Base-by-base conservation (phyloP, 2,113 vertebrate genomes). In the Labeo catla region DNA sequence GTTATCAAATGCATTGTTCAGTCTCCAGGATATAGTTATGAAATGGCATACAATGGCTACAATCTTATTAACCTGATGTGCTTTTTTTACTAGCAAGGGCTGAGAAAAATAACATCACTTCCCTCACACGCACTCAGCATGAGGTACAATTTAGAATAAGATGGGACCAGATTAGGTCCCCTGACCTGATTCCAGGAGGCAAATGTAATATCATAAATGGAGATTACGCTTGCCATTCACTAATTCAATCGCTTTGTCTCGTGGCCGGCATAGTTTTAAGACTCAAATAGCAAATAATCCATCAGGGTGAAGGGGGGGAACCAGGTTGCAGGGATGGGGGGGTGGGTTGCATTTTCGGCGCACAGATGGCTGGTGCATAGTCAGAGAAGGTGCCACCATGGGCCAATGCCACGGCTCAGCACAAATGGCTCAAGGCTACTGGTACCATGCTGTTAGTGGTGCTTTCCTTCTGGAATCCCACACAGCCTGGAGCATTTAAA, bases 201-300 rank as follows among this genome's bases (percentile, higher is more conserved):
- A 93, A 93, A 92, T 91, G 87, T 90, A 93, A 92, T 93, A 93
- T 92, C 83, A 91, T 90, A 93, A 94, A 94, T 91, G 92, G 89
- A 92, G 93, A 95, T 95, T 94, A 93, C 34, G 65, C 59, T 83
- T 86, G 86, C 65, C 84, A 78, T 87, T 91, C 78, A 88, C 65
- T 91, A 76, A 88, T 65, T n/a, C 43, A 66, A 6, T 61, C 21
- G 70, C 82, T 89, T 86, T 83, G 86, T 85, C 78, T 74, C 78
- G 36, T 2, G 28, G 76, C 50, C 49, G 81, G 77, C 76, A 88
- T 9, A 76, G 63, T 87, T 87, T 90, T 76, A 93, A 85, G 77
- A 88, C 47, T 77, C 36, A 87, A 85, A 84, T 81, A 92, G 19
- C 90, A 61, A 61, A 61, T 93, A 93, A 94, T 94, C 93, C 6